Evolutionary conservation across 2,888 invertebrate species (phyloP).

Genomic region (Litoditis marina): DNA sequence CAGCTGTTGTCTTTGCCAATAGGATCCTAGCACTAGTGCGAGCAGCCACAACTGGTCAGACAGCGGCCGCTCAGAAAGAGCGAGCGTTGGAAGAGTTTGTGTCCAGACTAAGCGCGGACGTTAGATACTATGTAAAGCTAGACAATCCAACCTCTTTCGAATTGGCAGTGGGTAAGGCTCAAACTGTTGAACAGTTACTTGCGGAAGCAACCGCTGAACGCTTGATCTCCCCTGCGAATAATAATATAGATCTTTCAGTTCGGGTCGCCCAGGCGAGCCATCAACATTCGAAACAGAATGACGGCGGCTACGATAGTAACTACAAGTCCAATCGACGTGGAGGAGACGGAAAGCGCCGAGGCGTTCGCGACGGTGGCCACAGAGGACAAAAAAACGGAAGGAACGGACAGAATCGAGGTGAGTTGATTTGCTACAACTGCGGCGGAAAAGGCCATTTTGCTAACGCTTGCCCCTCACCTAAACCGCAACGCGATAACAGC

Average conservation of each 20-base stretch:
- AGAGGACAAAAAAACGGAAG: too few species aligned
- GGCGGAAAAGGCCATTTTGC: too few species aligned
- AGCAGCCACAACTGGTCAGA: neutral
- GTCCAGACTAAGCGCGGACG: neutral
- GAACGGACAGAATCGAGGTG: too few species aligned
- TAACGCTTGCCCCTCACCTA: too few species aligned
- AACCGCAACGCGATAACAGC: too few species aligned
- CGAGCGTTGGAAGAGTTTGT: neutral
- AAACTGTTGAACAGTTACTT: neutral
- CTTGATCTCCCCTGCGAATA: neutral
- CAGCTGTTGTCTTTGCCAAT: neutral
- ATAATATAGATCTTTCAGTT: neutral
- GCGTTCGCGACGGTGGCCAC: too few species aligned
- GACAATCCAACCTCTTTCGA: constrained; percentile 1
- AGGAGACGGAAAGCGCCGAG: too few species aligned
- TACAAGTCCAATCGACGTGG: too few species aligned
- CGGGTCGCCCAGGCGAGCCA: too few species aligned
- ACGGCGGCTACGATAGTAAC: too few species aligned
- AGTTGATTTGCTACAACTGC: too few species aligned
- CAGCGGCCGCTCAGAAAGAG: neutral
- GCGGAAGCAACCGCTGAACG: neutral
- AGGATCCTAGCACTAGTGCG: neutral
- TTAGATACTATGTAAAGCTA: neutral
- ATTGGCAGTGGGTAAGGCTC: neutral
- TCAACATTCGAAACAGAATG: too few species aligned